A percentile compares a stretch with the other conserved stretches of the same genome.
Conservation (phyloP, 2,113 vertebrate species). For the Anas platyrhynchos region DNA sequence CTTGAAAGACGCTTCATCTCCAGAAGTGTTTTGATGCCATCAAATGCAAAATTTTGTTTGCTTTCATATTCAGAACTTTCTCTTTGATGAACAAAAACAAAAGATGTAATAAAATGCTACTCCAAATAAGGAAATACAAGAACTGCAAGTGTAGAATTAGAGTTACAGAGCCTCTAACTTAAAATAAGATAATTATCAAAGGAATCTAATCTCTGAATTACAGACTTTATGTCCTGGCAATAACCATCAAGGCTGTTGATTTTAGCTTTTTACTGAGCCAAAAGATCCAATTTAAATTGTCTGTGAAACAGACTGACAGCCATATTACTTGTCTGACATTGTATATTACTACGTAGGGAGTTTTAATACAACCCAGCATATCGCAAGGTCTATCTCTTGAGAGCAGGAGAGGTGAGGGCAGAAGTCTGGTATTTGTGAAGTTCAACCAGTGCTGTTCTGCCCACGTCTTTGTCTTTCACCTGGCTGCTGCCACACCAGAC, state of each 20-base stretch:
- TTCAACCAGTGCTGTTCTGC: background rate
- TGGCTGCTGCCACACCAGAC: background rate
- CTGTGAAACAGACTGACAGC: background rate
- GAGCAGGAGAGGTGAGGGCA: background rate
- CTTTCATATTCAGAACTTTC: background rate
- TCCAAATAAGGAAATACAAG: background rate
- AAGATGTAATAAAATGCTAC: background rate
- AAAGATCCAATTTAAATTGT: background rate
- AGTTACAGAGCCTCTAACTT: background rate
- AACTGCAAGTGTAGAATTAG: background rate
- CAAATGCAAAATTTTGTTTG: background rate
- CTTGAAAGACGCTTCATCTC: background rate
- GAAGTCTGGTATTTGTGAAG: background rate
- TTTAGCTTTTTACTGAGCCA: background rate
- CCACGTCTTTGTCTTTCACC: rapidly evolving
- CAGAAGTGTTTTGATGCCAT: background rate
- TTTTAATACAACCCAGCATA: background rate
- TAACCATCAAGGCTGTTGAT: background rate
- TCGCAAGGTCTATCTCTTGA: rapidly evolving
- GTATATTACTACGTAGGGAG: rapidly evolving
- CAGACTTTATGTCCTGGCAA: background rate
- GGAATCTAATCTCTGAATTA: background rate
- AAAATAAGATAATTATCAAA: background rate
- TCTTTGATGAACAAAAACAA: background rate
- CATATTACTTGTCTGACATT: background rate